Conservation (phyloP, 2,888 invertebrate species). For the Philonicus albiceps region DNA sequence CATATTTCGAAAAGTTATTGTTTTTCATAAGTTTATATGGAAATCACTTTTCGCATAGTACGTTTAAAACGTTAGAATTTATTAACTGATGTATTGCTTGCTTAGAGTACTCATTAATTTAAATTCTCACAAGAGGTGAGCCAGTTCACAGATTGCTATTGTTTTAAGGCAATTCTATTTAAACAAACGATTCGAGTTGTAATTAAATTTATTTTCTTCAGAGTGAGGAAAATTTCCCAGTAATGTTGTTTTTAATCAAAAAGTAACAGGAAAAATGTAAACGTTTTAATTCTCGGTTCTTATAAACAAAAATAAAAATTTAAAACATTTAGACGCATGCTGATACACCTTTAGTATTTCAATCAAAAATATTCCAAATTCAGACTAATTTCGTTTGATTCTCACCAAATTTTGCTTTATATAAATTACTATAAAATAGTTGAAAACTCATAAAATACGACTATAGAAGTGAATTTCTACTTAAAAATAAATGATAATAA, state of each 20-base stretch:
- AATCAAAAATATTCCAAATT: no score
- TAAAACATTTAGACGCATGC: no score
- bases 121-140: background rate
- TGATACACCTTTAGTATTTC: no score
- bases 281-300: no score
- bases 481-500: no score
- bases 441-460: no score
- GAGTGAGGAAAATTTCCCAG: background rate
- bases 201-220: background rate
- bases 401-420: no score
- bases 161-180: background rate
- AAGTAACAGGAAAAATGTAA: background rate
- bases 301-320: no score
- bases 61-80: background rate
- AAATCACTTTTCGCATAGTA: background rate
- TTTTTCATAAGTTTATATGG: conserved; percentile 21
- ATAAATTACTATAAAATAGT: no score
- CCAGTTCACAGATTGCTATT: background rate
- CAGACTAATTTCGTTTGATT: no score
- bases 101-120: background rate
- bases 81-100: background rate
- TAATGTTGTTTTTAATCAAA: background rate
- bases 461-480: no score
- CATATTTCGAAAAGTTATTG: conserved; percentile 51
- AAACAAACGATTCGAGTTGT: background rate